These are phyloP conservation scores for Cranoglanis bouderius DNA, from an alignment of 2,113 vertebrate species.

Conservation along the genomic window DNA sequence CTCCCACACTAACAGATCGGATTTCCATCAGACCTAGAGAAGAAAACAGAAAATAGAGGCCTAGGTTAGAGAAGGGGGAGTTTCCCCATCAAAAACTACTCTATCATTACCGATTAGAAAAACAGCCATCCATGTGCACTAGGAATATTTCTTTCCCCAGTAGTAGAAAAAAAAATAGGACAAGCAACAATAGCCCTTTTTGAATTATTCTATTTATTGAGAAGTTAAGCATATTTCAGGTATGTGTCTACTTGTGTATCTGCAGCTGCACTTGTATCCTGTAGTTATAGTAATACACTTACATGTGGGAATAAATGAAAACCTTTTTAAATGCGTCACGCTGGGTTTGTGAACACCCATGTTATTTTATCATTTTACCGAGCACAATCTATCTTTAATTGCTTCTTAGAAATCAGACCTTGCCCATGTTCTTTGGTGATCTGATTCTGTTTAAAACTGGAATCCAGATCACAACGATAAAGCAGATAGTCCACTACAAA, in stretches of 20 bases:
- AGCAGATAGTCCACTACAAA: constrained; percentile 60
- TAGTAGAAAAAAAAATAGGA: constrained; percentile 46
- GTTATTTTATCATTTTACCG: neutral
- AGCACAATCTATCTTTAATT: neutral
- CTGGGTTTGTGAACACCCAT: neutral
- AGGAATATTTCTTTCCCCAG: constrained; percentile 45
- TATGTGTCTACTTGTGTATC: neutral
- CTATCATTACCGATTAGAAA: constrained; percentile 69
- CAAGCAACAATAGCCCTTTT: constrained; percentile 47
- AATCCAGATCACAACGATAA: constrained; percentile 51
- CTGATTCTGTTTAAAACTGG: constrained; percentile 59
- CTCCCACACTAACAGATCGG: constrained; percentile 86
- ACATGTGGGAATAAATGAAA: neutral
- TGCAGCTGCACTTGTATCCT: constrained; percentile 21
- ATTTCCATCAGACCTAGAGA: constrained; percentile 90
- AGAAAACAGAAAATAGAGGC: constrained; percentile 61
- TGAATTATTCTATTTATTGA: constrained; percentile 29
- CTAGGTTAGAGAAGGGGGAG: constrained; percentile 60
- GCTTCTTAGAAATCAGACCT: constrained; percentile 44
- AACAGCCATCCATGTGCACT: constrained; percentile 59
- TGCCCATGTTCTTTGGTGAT: neutral
- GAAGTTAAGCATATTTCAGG: constrained; percentile 27
- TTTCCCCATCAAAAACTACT: constrained; percentile 67
- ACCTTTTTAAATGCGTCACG: neutral
- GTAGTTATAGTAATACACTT: neutral